phyloP scores from a whole-genome alignment of 2,113 vertebrate species.

The Podarcis raffonei region DNA sequence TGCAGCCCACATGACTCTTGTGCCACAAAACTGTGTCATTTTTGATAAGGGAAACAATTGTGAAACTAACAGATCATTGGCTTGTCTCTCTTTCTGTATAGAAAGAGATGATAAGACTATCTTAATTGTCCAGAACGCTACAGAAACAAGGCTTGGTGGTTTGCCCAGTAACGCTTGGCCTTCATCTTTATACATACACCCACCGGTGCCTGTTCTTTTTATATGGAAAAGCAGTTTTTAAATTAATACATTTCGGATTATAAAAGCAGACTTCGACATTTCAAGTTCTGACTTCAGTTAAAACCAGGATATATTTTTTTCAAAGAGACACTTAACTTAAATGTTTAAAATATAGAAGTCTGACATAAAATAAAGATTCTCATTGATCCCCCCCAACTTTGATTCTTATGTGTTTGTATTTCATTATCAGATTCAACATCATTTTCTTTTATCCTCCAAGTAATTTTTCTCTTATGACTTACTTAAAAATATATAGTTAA shows the following conservation, averaged over 20 bases:
- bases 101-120: neutral
- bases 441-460: neutral
- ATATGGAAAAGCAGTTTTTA: neutral
- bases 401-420: neutral
- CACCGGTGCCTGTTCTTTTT: neutral
- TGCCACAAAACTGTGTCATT: neutral
- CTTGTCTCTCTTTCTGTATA: neutral
- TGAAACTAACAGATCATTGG: neutral
- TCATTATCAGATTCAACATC: neutral
- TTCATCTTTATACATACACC: neutral
- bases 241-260: neutral
- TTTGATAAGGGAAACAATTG: neutral
- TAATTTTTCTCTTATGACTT: conserved; percentile 17
- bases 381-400: neutral
- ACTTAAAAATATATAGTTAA: neutral
- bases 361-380: neutral
- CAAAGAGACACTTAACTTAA: neutral
- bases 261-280: neutral
- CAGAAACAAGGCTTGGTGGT: neutral
- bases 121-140: neutral
- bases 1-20: neutral
- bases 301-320: neutral
- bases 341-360: neutral
- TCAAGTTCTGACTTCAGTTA: neutral
- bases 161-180: neutral